Conservation (phyloP, 2,888 invertebrate genomes). For the Drosophila algonquin region DNA sequence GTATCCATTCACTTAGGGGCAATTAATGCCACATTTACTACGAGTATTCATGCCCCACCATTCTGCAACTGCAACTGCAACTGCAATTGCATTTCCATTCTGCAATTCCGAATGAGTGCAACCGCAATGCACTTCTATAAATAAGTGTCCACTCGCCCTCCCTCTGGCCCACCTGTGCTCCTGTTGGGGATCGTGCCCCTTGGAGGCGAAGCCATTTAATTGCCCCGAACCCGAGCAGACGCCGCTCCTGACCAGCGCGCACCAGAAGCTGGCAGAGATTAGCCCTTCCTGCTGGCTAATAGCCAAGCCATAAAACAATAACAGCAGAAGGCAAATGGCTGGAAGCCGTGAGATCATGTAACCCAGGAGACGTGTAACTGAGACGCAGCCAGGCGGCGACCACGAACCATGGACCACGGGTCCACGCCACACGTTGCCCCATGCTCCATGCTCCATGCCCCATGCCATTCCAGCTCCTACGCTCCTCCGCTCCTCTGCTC, state of each 20-base stretch:
- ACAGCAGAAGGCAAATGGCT: slow-evolving; percentile 40
- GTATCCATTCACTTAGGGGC: not conserved
- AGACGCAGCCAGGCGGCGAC: slow-evolving; percentile 34
- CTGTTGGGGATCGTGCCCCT: slow-evolving; percentile 4
- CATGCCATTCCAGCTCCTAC: not conserved
- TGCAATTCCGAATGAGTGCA: not conserved
- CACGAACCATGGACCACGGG: slow-evolving; percentile 31
- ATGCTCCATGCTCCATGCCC: not conserved
- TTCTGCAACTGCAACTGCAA: not conserved
- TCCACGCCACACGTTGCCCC: slow-evolving; percentile 12
- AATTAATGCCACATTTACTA: too few relatives aligned
- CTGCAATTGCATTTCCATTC: not conserved
- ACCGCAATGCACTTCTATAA: slow-evolving; percentile 38
- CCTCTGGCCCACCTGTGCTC: slow-evolving; percentile 17
- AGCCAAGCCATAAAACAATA: slow-evolving; percentile 70
- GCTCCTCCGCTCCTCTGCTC: slow-evolving; percentile 7
- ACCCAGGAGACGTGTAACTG: slow-evolving; percentile 61
- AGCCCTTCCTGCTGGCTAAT: slow-evolving; percentile 60
- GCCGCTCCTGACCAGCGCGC: slow-evolving; percentile 32
- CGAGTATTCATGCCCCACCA: too few relatives aligned
- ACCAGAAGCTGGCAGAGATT: slow-evolving; percentile 47
- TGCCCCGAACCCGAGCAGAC: slow-evolving; percentile 12
- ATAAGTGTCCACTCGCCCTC: slow-evolving; percentile 12
- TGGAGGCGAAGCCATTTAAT: slow-evolving; percentile 39
- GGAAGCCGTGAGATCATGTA: slow-evolving; percentile 55